These are phyloP conservation scores for Nymphalis io DNA, from an alignment of 1,140 invertebrate genomes.

Conservation along the genomic window DNA sequence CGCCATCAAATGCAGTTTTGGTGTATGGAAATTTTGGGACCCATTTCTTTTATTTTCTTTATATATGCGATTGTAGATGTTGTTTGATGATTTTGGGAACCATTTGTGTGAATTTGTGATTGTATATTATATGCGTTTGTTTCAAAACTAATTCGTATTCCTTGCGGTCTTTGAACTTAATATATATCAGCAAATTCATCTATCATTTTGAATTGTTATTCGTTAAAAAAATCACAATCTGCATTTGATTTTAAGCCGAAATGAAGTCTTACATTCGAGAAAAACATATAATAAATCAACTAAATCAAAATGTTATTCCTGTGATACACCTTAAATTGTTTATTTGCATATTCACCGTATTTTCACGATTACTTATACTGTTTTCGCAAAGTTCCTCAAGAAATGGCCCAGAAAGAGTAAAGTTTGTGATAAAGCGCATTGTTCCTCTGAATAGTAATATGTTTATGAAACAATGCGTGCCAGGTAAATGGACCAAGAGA, in stretches of 20 bases:
- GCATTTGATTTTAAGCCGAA: not conserved
- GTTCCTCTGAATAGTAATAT: slow-evolving; percentile 35
- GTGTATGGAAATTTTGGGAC: slow-evolving; percentile 13
- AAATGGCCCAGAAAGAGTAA: slow-evolving; percentile 38
- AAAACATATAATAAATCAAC: not conserved
- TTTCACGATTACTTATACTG: slow-evolving; percentile 35
- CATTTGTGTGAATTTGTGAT: slow-evolving; percentile 2
- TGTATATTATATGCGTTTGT: not conserved
- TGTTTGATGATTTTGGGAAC: slow-evolving; percentile 1
- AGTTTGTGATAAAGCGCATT: slow-evolving; percentile 38
- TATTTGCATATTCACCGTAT: slow-evolving; percentile 34
- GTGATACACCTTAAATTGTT: slow-evolving; percentile 31
- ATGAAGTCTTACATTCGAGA: not conserved
- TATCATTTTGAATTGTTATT: no score
- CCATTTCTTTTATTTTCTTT: slow-evolving; percentile 3
- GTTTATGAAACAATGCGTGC: slow-evolving; percentile 34
- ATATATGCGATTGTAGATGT: not conserved
- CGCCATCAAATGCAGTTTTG: slow-evolving; percentile 35
- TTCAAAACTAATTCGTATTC: not conserved
- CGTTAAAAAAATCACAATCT: no score
- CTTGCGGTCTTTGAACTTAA: no score
- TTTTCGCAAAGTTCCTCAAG: slow-evolving; percentile 37
- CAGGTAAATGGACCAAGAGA: slow-evolving; percentile 35
- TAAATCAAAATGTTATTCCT: slow-evolving; percentile 7
- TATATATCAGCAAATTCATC: no score